These are phyloP conservation scores for Morpho helenor DNA, from an alignment of 2,888 invertebrate genomes.

Conservation along the genomic window DNA sequence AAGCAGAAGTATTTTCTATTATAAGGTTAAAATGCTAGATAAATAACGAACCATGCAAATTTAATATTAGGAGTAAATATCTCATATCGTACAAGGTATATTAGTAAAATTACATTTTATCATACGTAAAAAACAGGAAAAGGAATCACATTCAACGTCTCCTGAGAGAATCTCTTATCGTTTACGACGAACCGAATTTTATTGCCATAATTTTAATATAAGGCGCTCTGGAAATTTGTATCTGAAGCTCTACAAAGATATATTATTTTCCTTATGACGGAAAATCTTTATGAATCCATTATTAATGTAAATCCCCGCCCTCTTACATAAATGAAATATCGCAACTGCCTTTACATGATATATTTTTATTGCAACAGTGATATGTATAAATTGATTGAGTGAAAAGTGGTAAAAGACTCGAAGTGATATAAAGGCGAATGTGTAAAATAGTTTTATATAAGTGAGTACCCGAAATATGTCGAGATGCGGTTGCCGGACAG, in stretches of 20 bases:
- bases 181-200: conserved; percentile 9
- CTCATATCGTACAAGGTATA: neutral
- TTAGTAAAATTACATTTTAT: neutral
- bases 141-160: neutral
- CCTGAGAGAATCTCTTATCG: conserved; percentile 11
- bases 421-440: conserved; percentile 31
- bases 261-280: conserved; percentile 1
- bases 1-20: too few species aligned
- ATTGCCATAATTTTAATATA: conserved; percentile 16
- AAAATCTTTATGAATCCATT: conserved; percentile 6
- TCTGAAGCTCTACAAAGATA: neutral
- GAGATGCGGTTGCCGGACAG: conserved; percentile 65
- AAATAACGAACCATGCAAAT: too few species aligned
- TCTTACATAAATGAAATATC: conserved; percentile 36
- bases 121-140: neutral
- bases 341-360: conserved; percentile 37
- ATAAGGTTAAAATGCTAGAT: too few species aligned
- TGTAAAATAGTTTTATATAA: conserved; percentile 33
- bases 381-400: neutral
- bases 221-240: conserved; percentile 10
- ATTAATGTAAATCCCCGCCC: neutral
- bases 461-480: conserved; percentile 46
- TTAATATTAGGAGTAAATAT: too few species aligned
- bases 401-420: conserved; percentile 5
- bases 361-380: conserved; percentile 20